Percentiles rank a stretch among this genome's conserved stretches.
These are phyloP conservation scores for Rhizomys pruinosus DNA, from an alignment of 2,113 vertebrate species.

Conservation along the genomic window DNA sequence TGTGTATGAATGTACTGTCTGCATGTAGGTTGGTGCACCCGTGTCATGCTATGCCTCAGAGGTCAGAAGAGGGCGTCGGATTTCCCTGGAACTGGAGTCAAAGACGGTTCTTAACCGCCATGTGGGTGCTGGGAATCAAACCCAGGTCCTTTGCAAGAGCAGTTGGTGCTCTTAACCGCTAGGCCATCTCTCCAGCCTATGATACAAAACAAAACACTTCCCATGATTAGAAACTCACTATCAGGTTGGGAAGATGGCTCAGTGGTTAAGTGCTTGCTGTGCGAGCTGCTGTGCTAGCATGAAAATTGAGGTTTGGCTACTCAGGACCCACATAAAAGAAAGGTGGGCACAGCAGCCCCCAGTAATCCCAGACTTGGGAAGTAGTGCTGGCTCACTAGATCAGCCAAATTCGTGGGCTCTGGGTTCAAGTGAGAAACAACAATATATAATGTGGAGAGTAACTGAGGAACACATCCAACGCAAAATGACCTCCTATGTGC, in stretches of 20 bases:
- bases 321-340: neutral
- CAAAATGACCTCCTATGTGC: neutral
- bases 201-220: neutral
- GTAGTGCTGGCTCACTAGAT: neutral
- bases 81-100: no score
- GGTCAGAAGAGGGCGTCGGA: no score
- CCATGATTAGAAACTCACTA: slow-evolving; percentile 6
- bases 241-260: neutral
- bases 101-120: no score
- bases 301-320: neutral
- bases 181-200: no score
- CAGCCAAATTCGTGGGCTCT: neutral
- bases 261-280: neutral
- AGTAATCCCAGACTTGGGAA: neutral
- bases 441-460: neutral
- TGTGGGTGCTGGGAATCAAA: no score
- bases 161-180: no score
- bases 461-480: neutral
- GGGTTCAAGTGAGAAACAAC: no score
- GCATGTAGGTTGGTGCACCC: no score
- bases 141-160: no score
- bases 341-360: neutral
- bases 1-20: no score
- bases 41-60: no score
- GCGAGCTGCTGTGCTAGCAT: neutral